phyloP scores from a whole-genome alignment of 2,113 vertebrate genomes.

The Gavialis gangeticus region DNA sequence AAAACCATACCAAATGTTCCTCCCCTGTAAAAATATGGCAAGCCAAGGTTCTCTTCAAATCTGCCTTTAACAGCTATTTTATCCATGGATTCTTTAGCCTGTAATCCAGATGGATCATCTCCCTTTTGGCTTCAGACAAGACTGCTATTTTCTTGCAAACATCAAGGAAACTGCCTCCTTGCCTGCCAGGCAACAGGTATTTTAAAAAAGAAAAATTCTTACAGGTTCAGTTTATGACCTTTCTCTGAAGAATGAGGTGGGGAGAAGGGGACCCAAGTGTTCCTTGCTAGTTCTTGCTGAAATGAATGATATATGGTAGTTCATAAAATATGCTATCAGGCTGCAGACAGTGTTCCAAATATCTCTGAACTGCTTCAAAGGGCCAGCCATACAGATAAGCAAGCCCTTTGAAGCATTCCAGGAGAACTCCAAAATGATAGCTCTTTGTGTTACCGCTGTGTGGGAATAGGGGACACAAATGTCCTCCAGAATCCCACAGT shows the following conservation, averaged over 20 bases:
- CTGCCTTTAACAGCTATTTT: neutral
- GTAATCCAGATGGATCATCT: neutral
- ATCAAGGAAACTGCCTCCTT: neutral
- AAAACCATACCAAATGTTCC: neutral
- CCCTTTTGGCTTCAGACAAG: neutral
- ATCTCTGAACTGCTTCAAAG: too few species aligned
- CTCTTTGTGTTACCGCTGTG: too few species aligned
- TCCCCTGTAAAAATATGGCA: neutral
- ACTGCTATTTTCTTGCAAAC: constrained; percentile 21
- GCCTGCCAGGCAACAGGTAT: constrained; percentile 8
- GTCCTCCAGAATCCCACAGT: too few species aligned
- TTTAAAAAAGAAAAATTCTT: neutral
- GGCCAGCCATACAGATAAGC: too few species aligned
- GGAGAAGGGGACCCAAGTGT: neutral
- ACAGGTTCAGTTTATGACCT: neutral
- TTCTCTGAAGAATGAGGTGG: neutral
- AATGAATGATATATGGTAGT: neutral
- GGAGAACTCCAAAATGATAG: too few species aligned
- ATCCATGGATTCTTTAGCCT: neutral
- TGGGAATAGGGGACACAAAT: too few species aligned
- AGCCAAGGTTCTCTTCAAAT: neutral
- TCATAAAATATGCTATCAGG: neutral
- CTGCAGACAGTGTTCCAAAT: neutral
- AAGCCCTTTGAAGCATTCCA: too few species aligned
- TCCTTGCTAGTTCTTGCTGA: neutral